Percentiles rank a stretch among this genome's conserved stretches.
Conservation (phyloP, 2,888 invertebrate genomes). For the Ceratothoa steindachneri region DNA sequence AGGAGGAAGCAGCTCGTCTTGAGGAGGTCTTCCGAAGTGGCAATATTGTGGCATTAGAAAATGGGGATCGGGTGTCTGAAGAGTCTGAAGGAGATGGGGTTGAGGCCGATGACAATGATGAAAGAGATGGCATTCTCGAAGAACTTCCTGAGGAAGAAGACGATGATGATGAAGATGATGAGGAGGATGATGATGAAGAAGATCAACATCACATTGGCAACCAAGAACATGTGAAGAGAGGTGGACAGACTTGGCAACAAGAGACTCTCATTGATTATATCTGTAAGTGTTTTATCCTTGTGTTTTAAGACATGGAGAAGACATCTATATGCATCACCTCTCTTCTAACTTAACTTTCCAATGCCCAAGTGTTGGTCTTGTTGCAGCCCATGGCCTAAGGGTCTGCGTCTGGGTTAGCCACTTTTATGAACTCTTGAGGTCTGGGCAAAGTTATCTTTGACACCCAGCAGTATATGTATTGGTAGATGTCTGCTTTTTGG, state of each 20-base stretch:
- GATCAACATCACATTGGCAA: conserved; percentile 21
- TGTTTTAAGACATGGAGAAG: too few relatives aligned
- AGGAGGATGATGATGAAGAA: conserved; percentile 7
- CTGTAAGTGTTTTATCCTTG: too few relatives aligned
- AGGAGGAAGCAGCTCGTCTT: conserved; percentile 1
- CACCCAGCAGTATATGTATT: too few relatives aligned
- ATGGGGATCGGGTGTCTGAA: background rate
- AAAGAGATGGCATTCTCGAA: conserved; percentile 2
- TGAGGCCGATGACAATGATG: conserved; percentile 19
- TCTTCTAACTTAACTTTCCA: too few relatives aligned
- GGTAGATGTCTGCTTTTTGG: too few relatives aligned
- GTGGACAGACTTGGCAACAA: background rate
- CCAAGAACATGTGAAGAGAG: background rate
- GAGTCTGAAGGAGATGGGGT: conserved; percentile 15
- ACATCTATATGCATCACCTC: too few relatives aligned
- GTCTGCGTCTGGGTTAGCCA: too few relatives aligned
- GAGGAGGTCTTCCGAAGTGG: background rate
- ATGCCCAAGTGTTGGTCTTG: too few relatives aligned
- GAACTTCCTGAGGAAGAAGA: background rate
- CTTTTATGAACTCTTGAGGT: too few relatives aligned
- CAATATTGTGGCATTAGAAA: conserved; percentile 3
- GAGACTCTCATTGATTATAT: background rate
- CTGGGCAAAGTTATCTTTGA: too few relatives aligned
- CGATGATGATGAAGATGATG: conserved; percentile 25
- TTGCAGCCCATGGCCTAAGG: too few relatives aligned